Evolutionary conservation across 2,113 vertebrate genomes (phyloP), one percentile per base, ranked within the genome.

Genomic region (Daubentonia madagascariensis): DNA sequence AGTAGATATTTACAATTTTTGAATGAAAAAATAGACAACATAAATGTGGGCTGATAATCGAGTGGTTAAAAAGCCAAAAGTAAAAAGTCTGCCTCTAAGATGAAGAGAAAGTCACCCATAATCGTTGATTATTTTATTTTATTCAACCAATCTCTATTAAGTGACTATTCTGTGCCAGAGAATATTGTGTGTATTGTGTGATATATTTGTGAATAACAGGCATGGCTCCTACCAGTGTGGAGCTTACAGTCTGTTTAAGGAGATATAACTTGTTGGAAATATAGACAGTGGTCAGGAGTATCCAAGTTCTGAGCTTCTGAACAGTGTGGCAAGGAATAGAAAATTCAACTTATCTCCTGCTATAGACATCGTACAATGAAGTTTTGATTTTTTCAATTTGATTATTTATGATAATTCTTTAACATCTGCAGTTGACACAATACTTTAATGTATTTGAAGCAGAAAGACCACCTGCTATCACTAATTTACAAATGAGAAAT

Each of bases 401-500:
- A 52, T 20, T 12, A 54, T 28, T 57, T 90, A 59, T 30, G 70
- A 45, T 78, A 59, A 81, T 59, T 94, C 17, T 61, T 96, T 80
- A 96, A 23, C 14, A 43, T 16, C 30, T 35, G 83, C 20, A 48
- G 20, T 57, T 88, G 50, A 45, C n/a, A 25, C 3, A 81, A 61
- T 57, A 95, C 4, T 94, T 88, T 70, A 93, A 85, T 90, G 90
- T n/a, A 72, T 84, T 85, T 85, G 18, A 68, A 63, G 63, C 52
- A 61, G 13, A 79, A 97, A 91, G 70, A 76, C 30, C 30, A 23
- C 18, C 6, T 23, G 61, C 75, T 85, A 79, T n/a, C 32, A 79
- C 37, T 72, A 68, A 70, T 40, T 94, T 83, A 52, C 13, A 90
- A 85, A 59, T 45, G 6, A 93, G 10, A 32, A 70, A 80, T 88